These are phyloP conservation scores for Sebastes iracundus DNA, from an alignment of 2,797 vertebrate genomes.

Conservation along the genomic window DNA sequence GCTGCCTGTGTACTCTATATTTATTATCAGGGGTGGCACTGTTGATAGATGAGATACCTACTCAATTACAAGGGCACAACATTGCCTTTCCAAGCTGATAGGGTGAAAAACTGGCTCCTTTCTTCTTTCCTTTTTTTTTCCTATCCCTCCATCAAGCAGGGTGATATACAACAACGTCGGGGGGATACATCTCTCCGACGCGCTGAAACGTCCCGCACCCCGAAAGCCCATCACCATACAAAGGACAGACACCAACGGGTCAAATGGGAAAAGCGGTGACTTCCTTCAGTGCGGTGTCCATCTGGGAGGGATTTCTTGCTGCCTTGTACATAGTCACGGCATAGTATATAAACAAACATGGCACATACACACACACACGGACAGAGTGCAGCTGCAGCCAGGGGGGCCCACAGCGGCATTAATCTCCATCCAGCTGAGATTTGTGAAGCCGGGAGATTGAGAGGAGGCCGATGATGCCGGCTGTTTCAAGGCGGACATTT, in stretches of 20 bases:
- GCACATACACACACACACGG: not conserved
- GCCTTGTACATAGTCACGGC: not conserved
- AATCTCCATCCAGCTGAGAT: slow-evolving; percentile 84
- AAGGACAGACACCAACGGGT: slow-evolving; percentile 49
- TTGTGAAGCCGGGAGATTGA: slow-evolving; percentile 81
- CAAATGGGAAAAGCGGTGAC: slow-evolving; percentile 18
- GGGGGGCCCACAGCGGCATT: slow-evolving; percentile 64
- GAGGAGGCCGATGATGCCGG: slow-evolving; percentile 85
- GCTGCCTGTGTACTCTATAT: slow-evolving; percentile 85
- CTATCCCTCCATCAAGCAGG: slow-evolving; percentile 65
- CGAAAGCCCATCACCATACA: slow-evolving; percentile 56
- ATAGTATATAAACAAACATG: slow-evolving; percentile 15
- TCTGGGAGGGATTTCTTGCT: not conserved
- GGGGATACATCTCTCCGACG: slow-evolving; percentile 62
- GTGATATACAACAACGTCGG: slow-evolving; percentile 73
- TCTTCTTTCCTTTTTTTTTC: slow-evolving; percentile 58
- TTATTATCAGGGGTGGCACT: slow-evolving; percentile 88
- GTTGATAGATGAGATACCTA: slow-evolving; percentile 89
- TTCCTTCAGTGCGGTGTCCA: slow-evolving; percentile 12
- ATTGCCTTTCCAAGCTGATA: slow-evolving; percentile 87
- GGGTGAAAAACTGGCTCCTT: slow-evolving; percentile 84
- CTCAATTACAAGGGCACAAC: slow-evolving; percentile 89
- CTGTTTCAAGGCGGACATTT: slow-evolving; percentile 92
- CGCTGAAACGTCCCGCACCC: slow-evolving; percentile 38
- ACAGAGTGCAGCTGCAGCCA: slow-evolving; percentile 50